These are phyloP conservation scores for Anadara kagoshimensis DNA, from an alignment of 1,140 invertebrate species.

Conservation along the genomic window DNA sequence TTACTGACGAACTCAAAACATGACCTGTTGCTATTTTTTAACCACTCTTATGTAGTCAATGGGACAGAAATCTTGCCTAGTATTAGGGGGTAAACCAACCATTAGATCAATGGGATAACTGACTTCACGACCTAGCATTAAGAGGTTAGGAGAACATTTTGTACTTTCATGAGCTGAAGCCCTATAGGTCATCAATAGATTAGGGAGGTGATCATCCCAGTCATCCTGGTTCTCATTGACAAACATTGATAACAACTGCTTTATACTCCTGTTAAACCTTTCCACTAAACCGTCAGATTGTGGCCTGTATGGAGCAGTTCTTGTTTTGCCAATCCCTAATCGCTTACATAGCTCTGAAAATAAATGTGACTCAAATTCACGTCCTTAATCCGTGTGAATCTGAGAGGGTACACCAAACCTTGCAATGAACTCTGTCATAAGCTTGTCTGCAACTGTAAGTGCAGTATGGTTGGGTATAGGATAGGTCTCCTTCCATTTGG, in stretches of 20 bases:
- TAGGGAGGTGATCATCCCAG: constrained; percentile 50
- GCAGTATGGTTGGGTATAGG: constrained; percentile 47
- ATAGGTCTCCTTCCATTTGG: constrained; percentile 51
- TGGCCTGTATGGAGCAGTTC: constrained; percentile 63
- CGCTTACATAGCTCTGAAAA: constrained; percentile 11
- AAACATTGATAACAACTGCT: constrained; percentile 52
- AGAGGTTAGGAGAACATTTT: constrained; percentile 38
- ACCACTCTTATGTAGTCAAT: constrained; percentile 24
- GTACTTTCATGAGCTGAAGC: constrained; percentile 45
- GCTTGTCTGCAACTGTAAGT: constrained; percentile 26
- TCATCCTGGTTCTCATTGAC: constrained; percentile 35
- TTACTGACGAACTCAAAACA: constrained; percentile 8
- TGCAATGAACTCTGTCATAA: constrained; percentile 34
- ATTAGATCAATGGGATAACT: constrained; percentile 36
- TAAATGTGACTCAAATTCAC: constrained; percentile 34
- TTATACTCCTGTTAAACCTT: constrained; percentile 57
- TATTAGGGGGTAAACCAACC: constrained; percentile 9
- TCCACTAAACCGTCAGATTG: constrained; percentile 62
- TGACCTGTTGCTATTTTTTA: constrained; percentile 2
- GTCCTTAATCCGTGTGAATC: constrained; percentile 33
- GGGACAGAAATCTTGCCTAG: neutral
- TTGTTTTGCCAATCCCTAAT: constrained; percentile 30
- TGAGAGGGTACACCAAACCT: constrained; percentile 31
- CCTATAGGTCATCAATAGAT: constrained; percentile 47
- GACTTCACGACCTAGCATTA: constrained; percentile 48